phyloP scores from a whole-genome alignment of 2,797 vertebrate species.

The Epinephelus malabaricus region DNA sequence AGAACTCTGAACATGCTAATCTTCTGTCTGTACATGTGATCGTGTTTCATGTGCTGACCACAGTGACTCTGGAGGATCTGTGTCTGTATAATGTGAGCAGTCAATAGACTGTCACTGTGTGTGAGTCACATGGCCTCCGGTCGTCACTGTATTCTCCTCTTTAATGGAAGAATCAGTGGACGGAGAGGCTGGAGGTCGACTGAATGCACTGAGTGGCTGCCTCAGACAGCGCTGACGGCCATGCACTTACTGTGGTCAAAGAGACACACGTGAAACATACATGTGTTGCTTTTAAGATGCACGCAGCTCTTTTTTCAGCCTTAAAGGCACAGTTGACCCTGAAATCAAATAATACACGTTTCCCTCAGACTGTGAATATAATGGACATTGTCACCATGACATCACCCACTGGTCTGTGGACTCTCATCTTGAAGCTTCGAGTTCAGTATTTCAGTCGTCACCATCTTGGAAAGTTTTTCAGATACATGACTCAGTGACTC shows the following conservation, averaged over 20 bases:
- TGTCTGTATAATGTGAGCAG: conserved; percentile 35
- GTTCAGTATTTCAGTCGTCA: no score
- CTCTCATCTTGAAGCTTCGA: no score
- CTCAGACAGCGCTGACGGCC: conserved; percentile 4
- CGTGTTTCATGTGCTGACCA: not conserved
- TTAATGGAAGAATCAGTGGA: conserved; percentile 18
- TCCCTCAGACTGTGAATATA: no score
- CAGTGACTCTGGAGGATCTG: conserved; percentile 18
- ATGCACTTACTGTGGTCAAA: conserved; percentile 20
- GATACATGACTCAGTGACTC: no score
- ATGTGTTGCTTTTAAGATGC: conserved; percentile 24
- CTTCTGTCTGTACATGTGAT: not conserved
- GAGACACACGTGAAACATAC: conserved; percentile 30
- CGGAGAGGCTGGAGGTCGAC: conserved; percentile 32
- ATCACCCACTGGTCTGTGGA: no score
- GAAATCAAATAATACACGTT: no score
- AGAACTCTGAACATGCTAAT: no score
- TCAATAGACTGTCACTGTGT: conserved; percentile 30
- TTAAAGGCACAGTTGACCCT: not conserved
- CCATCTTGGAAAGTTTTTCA: no score
- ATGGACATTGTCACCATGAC: no score
- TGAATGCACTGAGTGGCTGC: conserved; percentile 31
- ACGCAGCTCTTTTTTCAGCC: conserved; percentile 3
- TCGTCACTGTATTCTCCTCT: conserved; percentile 21
- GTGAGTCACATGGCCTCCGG: conserved; percentile 51